Evolutionary conservation across 2,113 vertebrate species (phyloP).

Genomic region (Mirza zaza): DNA sequence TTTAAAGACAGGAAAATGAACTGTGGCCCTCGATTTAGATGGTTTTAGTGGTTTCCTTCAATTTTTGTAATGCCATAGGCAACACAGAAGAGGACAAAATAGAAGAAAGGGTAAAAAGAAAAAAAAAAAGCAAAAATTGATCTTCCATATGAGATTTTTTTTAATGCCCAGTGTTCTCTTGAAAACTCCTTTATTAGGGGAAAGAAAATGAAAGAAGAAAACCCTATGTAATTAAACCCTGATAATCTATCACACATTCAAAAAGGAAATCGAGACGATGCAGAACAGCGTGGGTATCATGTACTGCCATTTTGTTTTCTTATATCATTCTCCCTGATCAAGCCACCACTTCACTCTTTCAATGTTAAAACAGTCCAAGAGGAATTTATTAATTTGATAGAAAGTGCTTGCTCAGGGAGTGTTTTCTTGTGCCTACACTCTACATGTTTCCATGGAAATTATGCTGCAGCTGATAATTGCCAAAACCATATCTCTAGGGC

Average conservation of each 20-base stretch:
- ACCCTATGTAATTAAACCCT: background rate
- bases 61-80: background rate
- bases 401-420: background rate
- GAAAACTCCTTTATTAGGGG: background rate
- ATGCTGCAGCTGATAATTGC: background rate
- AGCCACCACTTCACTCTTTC: background rate
- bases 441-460: constrained; percentile 48
- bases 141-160: background rate
- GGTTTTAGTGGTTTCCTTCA: background rate
- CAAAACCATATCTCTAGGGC: background rate
- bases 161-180: background rate
- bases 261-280: background rate
- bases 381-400: constrained; percentile 43
- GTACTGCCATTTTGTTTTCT: background rate
- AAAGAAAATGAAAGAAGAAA: constrained; percentile 33
- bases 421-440: constrained; percentile 3
- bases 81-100: background rate
- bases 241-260: background rate
- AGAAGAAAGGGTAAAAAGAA: background rate
- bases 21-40: background rate
- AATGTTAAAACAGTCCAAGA: background rate
- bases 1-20: background rate
- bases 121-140: background rate
- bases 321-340: background rate
- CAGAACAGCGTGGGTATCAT: background rate